Conservation (phyloP, 1,140 invertebrate genomes). For the Ceratitis capitata region DNA sequence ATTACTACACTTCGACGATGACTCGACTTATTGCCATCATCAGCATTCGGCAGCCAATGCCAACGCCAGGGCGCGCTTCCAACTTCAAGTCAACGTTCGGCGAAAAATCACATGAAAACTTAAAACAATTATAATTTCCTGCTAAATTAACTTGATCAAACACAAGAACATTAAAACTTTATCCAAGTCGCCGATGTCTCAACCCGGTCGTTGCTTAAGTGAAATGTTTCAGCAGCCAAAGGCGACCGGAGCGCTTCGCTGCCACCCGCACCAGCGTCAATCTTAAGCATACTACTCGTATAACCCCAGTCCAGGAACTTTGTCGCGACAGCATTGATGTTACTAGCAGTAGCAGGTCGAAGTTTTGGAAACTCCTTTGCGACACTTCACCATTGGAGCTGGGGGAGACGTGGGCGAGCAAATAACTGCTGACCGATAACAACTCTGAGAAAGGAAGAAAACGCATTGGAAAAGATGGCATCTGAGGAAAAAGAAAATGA, state of each 20-base stretch:
- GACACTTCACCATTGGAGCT: not conserved
- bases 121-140: constrained; percentile 46
- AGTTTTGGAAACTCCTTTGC: constrained; percentile 16
- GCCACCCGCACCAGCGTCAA: not conserved
- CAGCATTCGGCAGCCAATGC: too few species aligned
- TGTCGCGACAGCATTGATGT: constrained; percentile 5
- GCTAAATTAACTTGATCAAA: constrained; percentile 46
- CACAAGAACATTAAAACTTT: constrained; percentile 41
- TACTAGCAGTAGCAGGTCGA: not conserved
- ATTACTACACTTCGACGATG: not conserved
- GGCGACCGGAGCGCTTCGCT: not conserved
- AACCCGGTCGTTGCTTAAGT: not conserved
- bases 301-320: not conserved
- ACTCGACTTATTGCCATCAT: constrained; percentile 37
- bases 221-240: not conserved
- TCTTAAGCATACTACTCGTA: constrained; percentile 8
- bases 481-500: not conserved
- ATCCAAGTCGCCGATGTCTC: not conserved
- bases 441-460: not conserved
- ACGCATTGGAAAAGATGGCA: too few species aligned
- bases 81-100: constrained; percentile 10
- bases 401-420: not conserved
- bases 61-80: too few species aligned
- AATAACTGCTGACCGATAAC: not conserved
- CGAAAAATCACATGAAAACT: constrained; percentile 41